Evolutionary conservation across 2,888 invertebrate genomes (phyloP).

Genomic region (Theretra japonica): DNA sequence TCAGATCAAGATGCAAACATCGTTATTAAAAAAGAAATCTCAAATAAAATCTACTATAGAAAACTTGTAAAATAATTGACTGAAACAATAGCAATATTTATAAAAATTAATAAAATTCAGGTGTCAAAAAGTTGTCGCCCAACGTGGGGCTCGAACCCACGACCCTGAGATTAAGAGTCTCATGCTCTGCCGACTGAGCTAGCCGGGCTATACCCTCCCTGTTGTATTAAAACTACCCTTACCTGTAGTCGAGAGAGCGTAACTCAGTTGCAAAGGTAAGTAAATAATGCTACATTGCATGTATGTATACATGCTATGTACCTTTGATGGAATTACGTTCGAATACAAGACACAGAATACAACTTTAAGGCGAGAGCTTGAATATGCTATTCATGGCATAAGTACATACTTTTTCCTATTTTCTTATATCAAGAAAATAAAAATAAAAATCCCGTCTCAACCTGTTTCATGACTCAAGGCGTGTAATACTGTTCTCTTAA

Average conservation of each 20-base stretch:
- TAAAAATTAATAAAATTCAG: background rate
- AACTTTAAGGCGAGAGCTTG: too few relatives aligned
- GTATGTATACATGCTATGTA: too few relatives aligned
- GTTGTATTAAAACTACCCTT: background rate
- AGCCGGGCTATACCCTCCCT: slow-evolving; percentile 64
- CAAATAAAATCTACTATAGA: background rate
- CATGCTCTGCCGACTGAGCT: slow-evolving; percentile 84
- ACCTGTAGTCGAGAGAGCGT: background rate
- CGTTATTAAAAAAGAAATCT: too few relatives aligned
- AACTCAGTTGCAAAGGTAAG: background rate
- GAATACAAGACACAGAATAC: background rate
- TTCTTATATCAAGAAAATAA: too few relatives aligned
- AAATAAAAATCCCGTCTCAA: too few relatives aligned
- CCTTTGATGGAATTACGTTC: background rate
- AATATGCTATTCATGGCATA: too few relatives aligned
- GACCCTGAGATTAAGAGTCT: slow-evolving; percentile 86
- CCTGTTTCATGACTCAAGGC: too few relatives aligned
- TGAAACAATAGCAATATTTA: background rate
- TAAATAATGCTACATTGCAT: too few relatives aligned
- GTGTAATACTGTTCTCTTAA: too few relatives aligned
- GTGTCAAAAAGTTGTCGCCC: slow-evolving; percentile 69
- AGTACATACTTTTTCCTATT: too few relatives aligned
- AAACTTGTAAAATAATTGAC: background rate
- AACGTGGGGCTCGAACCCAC: slow-evolving; percentile 86
- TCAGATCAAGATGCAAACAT: too few relatives aligned